Base-by-base conservation (phyloP, 2,888 invertebrate genomes). In the Sympetrum striolatum region DNA sequence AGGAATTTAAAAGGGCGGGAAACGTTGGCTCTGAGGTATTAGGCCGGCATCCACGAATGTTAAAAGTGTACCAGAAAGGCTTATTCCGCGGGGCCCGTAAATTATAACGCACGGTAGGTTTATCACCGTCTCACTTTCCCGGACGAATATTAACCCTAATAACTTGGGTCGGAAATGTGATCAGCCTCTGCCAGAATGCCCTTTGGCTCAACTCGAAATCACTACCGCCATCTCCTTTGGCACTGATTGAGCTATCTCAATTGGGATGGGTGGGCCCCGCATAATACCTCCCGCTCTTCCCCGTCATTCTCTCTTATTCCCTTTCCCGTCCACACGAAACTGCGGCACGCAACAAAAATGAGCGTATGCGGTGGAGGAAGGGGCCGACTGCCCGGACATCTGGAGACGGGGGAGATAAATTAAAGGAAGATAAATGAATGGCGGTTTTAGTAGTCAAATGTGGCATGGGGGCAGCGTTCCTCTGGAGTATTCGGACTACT, bases 91-190 rank as follows among this genome's bases (percentile, higher is more conserved):
- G 80, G 37, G 37, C 5, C 81, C 81, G 81, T 81, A 81, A 81
- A 81, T 81, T 81, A 81, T 48, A 81, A 48, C 25, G 81, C 48
- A 25, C 81, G 81, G 44, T 22, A 73, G 73, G 81, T 81, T 81
- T 81, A 81, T 81, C 81, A 39, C 48, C 81, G 48, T 48, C 81
- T 81, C 81, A 81, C 48, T 48, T 39, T 44, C 80, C n/a, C 81
- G 81, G 44, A 81, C 53, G 81, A 44, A 81, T 44, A 48, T 81
- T 48, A 81, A 48, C 48, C 44, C 81, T 81, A 81, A 81, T 81
- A 81, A 81, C 81, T 25, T 39, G 81, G 39, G 81, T 39, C 81
- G 81, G 81, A 81, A 81, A 81, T 81, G 81, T 81, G 81, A 81
- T 39, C 81, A 25, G 81, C 39, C 39, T 39, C 81, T 81, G 37